Percentiles rank a stretch among this genome's conserved stretches.
phyloP scores from a whole-genome alignment of 2,113 vertebrate species.

The Lanius collurio region DNA sequence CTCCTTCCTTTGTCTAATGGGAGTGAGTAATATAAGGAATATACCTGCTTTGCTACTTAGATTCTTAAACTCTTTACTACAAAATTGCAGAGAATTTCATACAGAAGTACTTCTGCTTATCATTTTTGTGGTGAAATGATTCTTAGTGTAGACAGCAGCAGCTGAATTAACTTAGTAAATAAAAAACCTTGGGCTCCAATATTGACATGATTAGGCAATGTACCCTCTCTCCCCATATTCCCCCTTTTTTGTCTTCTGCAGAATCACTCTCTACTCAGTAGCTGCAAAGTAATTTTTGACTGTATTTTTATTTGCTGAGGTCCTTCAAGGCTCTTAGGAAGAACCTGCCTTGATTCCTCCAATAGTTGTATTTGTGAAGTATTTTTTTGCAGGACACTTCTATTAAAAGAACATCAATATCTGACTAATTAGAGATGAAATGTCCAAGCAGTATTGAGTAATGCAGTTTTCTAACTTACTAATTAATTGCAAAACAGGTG shows the following conservation, averaged over 20 bases:
- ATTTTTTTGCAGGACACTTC: background rate
- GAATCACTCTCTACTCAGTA: background rate
- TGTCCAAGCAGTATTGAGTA: conserved; percentile 23
- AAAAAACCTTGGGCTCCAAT: background rate
- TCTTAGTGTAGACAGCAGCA: background rate
- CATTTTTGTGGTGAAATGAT: conserved; percentile 6
- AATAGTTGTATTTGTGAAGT: background rate
- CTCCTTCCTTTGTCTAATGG: background rate
- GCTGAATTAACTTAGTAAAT: background rate
- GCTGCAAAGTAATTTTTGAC: background rate
- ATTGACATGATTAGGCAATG: background rate
- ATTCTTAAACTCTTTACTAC: background rate
- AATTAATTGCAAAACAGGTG: conserved; percentile 57
- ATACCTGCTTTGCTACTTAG: background rate
- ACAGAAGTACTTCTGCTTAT: background rate
- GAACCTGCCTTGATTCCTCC: background rate
- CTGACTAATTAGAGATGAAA: conserved; percentile 58
- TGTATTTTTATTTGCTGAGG: background rate
- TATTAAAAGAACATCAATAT: conserved; percentile 20
- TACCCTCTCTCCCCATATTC: background rate
- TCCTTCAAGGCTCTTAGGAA: background rate
- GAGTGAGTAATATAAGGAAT: background rate
- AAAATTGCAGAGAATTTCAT: background rate
- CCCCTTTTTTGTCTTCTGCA: background rate
- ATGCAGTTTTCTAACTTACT: conserved; percentile 57